Percentiles rank a stretch among this genome's conserved stretches.
Conservation (phyloP, 2,797 vertebrate genomes). For the Chanos chanos region DNA sequence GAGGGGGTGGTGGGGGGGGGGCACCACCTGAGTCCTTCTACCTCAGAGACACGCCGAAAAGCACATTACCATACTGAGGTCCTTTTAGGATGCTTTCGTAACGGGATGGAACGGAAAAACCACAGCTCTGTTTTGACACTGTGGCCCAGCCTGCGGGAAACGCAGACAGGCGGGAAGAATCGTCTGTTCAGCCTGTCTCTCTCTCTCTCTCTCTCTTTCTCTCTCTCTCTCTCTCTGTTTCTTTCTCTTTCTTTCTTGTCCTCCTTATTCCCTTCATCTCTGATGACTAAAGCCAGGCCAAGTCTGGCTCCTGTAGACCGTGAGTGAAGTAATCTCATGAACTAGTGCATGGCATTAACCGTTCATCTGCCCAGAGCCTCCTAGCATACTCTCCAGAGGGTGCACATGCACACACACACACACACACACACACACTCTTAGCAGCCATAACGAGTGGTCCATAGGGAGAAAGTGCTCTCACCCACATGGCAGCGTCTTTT, state of each 20-base stretch:
- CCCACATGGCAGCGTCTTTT: too few relatives aligned
- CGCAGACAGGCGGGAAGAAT: too few relatives aligned
- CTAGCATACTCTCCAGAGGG: not conserved
- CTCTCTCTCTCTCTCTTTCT: too few relatives aligned
- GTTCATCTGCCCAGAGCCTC: constrained; percentile 33
- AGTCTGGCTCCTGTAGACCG: constrained; percentile 41
- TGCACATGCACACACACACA: too few relatives aligned
- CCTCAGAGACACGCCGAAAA: constrained; percentile 33
- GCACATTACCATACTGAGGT: constrained; percentile 38
- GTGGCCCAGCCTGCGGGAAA: too few relatives aligned
- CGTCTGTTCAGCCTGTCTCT: too few relatives aligned
- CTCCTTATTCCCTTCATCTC: too few relatives aligned
- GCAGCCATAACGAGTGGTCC: too few relatives aligned
- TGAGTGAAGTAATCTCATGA: constrained; percentile 52
- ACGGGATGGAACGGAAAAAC: not conserved
- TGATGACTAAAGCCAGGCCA: not conserved
- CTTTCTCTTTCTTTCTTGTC: too few relatives aligned
- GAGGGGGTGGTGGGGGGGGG: constrained; percentile 27
- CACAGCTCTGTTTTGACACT: not conserved
- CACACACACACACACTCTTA: not conserved
- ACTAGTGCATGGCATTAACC: constrained; percentile 42
- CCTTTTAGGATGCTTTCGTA: constrained; percentile 11
- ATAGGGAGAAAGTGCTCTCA: constrained; percentile 36
- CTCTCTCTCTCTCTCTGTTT: too few relatives aligned
- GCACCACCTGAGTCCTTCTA: constrained; percentile 56